A percentile compares a stretch with the other conserved stretches of the same genome.
Conservation (phyloP, 1,140 invertebrate species). For the Steinernema khuongi region DNA sequence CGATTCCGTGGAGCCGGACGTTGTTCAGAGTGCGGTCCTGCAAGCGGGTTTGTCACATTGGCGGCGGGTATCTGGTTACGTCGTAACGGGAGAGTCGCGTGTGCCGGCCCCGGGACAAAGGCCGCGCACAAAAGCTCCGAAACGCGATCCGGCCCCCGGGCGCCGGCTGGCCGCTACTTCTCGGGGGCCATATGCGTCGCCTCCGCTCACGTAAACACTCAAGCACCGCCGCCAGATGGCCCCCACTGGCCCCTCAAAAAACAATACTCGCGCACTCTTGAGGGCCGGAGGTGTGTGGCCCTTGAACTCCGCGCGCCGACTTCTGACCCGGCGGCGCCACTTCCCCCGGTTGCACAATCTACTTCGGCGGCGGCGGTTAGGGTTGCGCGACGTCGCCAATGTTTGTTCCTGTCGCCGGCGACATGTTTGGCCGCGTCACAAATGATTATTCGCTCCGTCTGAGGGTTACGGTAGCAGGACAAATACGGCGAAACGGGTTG, state of each 20-base stretch:
- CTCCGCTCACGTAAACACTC: conserved; percentile 3
- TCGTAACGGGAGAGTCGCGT: conserved; percentile 16
- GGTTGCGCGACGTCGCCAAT: neutral
- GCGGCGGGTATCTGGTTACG: neutral
- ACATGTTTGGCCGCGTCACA: conserved; percentile 7
- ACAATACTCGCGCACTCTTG: conserved; percentile 11
- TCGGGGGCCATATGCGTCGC: neutral
- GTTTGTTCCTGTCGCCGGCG: neutral
- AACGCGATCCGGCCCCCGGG: neutral
- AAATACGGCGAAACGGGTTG: conserved; percentile 29
- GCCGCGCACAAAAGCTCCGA: neutral
- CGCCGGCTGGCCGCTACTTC: neutral
- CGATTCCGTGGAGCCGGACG: conserved; percentile 27
- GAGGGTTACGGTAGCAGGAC: conserved; percentile 18
- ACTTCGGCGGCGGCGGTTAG: conserved; percentile 7
- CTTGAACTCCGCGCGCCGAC: neutral
- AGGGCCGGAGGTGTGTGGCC: conserved; percentile 3
- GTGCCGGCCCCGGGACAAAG: neutral
- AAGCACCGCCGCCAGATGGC: neutral
- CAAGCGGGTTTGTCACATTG: neutral
- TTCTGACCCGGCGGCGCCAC: conserved; percentile 1
- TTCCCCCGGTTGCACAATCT: conserved; percentile 21
- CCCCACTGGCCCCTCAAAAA: neutral
- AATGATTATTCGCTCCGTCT: conserved; percentile 6
- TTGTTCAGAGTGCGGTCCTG: conserved; percentile 28